Evolutionary conservation across 1,140 invertebrate species (phyloP).

Genomic region (Apis mellifera): DNA sequence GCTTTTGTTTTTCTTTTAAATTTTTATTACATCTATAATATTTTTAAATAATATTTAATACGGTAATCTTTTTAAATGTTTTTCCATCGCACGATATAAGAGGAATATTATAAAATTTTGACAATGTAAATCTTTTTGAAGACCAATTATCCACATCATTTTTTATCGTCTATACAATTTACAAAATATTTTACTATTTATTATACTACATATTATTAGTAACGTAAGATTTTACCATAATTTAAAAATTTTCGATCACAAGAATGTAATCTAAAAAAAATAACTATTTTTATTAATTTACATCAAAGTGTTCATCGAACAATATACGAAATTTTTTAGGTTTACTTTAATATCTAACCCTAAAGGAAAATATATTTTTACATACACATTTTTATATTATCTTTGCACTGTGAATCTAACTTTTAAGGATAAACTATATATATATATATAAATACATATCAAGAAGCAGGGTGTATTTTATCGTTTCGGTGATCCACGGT

Average conservation of each 20-base stretch:
- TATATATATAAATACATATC: neutral
- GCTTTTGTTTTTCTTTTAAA: neutral
- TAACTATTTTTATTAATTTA: conserved; percentile 31
- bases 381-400: too few species aligned
- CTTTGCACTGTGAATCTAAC: neutral
- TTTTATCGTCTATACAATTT: conserved; percentile 38
- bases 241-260: conserved; percentile 6
- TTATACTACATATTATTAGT: conserved; percentile 15
- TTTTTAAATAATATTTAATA: neutral
- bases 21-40: neutral
- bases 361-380: too few species aligned
- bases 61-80: neutral
- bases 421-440: neutral
- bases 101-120: neutral
- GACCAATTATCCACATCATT: conserved; percentile 1
- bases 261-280: conserved; percentile 23
- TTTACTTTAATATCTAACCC: neutral
- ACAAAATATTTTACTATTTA: conserved; percentile 26
- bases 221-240: neutral
- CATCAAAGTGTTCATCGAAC: neutral
- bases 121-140: neutral
- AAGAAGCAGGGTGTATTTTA: neutral
- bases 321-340: neutral
- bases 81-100: neutral
- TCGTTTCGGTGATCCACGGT: neutral